phyloP scores from a whole-genome alignment of 2,113 vertebrate genomes.

The Rynchops niger region DNA sequence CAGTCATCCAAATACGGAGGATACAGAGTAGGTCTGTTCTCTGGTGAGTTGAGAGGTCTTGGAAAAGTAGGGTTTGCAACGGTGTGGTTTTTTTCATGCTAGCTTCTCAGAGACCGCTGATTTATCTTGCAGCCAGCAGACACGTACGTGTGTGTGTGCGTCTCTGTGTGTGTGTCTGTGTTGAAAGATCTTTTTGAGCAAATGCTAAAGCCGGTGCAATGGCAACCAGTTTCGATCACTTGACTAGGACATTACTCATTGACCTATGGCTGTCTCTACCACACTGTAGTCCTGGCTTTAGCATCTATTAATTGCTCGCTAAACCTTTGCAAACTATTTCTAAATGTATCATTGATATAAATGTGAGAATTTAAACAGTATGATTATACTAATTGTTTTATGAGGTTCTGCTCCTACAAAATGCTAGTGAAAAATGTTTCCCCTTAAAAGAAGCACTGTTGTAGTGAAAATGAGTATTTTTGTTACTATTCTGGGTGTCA shows the following conservation, averaged over 20 bases:
- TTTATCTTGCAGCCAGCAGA: conserved; percentile 49
- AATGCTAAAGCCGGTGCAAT: conserved; percentile 28
- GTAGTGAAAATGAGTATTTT: conserved; percentile 60
- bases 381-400: background rate
- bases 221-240: background rate
- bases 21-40: conserved; percentile 66
- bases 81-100: background rate
- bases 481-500: conserved; percentile 54
- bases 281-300: background rate
- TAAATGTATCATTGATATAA: background rate
- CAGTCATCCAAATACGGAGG: conserved; percentile 66
- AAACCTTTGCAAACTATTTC: background rate
- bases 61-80: conserved; percentile 48
- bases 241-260: background rate
- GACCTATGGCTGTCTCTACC: background rate
- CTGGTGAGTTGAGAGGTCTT: conserved; percentile 66
- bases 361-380: background rate
- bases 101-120: background rate
- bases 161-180: conserved; percentile 26
- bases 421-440: conserved; percentile 12
- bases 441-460: conserved; percentile 13
- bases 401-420: background rate
- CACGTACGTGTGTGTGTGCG: conserved; percentile 15
- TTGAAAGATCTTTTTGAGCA: conserved; percentile 26
- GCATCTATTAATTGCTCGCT: conserved; percentile 12